Base-by-base conservation (phyloP, 2,113 vertebrate species). In the Oryzias celebensis region DNA sequence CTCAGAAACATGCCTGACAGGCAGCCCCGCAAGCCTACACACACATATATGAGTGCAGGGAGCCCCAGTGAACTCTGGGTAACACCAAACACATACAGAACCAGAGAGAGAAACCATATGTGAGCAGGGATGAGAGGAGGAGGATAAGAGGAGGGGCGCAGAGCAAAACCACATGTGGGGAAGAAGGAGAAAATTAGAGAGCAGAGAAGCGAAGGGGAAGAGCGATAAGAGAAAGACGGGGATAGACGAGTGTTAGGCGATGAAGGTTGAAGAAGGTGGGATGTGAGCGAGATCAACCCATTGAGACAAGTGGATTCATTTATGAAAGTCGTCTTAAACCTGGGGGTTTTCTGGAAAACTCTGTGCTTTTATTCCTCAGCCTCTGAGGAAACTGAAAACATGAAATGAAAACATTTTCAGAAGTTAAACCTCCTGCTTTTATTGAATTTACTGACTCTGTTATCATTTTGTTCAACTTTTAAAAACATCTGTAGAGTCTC, bases 11-110 rank as follows among this genome's bases (percentile, higher is more conserved):
- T 53, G 64, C 52, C 58, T 14, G 24, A 48, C 81, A 81, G 61
- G 62, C 71, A 23, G 28, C 59, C 52, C 17, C 15, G 1, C 36
- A 62, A 56, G 26, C 59, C 31, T 44, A 64, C 65, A 28, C 65
- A 48, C 59, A 59, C 45, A 63, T 8, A 58, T 44, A 70, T 7
- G 31, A 5, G 61, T 58, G 60, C 55, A 64, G 71, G 76, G 82
- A 89, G 85, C 82, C 87, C 84, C 82, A 62, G 75, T 89, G 88
- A 89, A 89, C 88, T 89, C 83, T 78, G 83, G 77, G 84, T 88
- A 84, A 87, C 85, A 86, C 87, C 83, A 83, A 83, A 86, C 84
- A 85, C 84, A 83, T 69, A 82, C 82, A 75, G 51, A 81, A 50
- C 73, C 61, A 65, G 52, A 83, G 85, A 82, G 74, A 75, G 74